phyloP scores from a whole-genome alignment of 1,140 invertebrate species.

The Nymphalis io region DNA sequence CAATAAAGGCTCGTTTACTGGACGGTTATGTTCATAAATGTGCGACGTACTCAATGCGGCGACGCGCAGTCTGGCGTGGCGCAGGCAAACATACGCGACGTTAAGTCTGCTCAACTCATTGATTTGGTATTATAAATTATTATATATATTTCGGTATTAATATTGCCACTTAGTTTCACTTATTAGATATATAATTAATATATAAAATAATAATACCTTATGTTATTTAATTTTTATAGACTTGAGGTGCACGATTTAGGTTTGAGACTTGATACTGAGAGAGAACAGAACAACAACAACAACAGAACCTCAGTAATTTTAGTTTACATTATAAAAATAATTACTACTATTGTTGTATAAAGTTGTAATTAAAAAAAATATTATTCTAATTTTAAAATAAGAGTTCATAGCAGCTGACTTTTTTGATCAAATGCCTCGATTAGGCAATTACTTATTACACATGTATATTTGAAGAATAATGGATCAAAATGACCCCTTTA shows the following conservation, averaged over 20 bases:
- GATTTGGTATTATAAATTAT: slow-evolving; percentile 11
- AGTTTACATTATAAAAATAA: too few relatives aligned
- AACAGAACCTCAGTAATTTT: too few relatives aligned
- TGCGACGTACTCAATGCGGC: slow-evolving; percentile 32
- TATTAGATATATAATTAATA: too few relatives aligned
- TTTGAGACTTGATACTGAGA: too few relatives aligned
- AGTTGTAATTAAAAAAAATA: too few relatives aligned
- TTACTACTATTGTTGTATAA: too few relatives aligned
- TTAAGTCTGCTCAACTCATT: slow-evolving; percentile 30
- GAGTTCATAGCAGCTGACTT: too few relatives aligned
- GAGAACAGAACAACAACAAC: too few relatives aligned
- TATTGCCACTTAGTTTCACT: neutral
- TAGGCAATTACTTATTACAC: neutral
- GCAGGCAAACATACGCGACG: slow-evolving; percentile 26
- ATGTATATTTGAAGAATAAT: neutral
- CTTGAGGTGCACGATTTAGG: too few relatives aligned
- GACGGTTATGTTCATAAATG: slow-evolving; percentile 23
- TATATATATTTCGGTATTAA: neutral
- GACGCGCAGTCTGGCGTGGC: slow-evolving; percentile 45
- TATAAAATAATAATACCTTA: too few relatives aligned
- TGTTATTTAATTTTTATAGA: too few relatives aligned
- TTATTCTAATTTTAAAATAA: too few relatives aligned
- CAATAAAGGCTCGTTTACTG: slow-evolving; percentile 33
- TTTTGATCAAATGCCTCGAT: neutral
- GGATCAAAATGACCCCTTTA: slow-evolving; percentile 29